phyloP scores from a whole-genome alignment of 1,140 invertebrate species.

The Leptoteleia sp. region DNA sequence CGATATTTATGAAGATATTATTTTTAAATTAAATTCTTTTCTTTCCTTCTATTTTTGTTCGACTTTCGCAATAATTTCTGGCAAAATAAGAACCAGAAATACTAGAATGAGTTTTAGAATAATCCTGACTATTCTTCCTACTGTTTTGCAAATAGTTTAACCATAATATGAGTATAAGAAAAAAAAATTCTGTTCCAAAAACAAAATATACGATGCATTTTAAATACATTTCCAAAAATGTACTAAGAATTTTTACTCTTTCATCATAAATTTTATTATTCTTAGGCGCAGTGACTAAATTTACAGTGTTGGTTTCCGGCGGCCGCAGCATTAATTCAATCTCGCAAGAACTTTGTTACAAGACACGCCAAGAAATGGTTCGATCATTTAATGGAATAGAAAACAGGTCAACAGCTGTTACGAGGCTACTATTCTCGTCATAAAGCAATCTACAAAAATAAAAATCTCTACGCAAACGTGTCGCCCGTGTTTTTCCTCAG shows the following conservation, averaged over 20 bases:
- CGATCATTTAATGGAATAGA: conserved; percentile 61
- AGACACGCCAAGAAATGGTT: conserved; percentile 58
- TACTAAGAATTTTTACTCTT: conserved; percentile 18
- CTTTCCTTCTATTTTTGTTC: too few species aligned
- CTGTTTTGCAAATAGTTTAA: too few species aligned
- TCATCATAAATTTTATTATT: conserved; percentile 43
- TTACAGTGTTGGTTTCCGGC: conserved; percentile 42
- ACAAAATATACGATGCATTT: too few species aligned
- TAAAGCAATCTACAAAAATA: conserved; percentile 48
- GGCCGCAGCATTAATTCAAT: conserved; percentile 62
- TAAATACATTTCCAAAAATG: too few species aligned
- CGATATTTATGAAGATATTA: too few species aligned
- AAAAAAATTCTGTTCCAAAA: too few species aligned
- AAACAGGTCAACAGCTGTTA: conserved; percentile 67
- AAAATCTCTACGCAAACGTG: conserved; percentile 29
- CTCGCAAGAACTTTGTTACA: conserved; percentile 61
- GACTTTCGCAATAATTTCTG: too few species aligned
- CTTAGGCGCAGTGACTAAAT: conserved; percentile 47
- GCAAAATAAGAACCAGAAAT: too few species aligned
- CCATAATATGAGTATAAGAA: too few species aligned
- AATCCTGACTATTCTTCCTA: too few species aligned
- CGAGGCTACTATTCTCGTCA: conserved; percentile 59
- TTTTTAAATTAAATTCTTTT: too few species aligned
- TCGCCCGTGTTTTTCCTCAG: conserved; percentile 17
- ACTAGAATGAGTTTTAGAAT: too few species aligned